Percentiles rank a stretch among this genome's conserved stretches.
Conservation (phyloP, 1,140 invertebrate genomes). For the Mercenaria mercenaria region DNA sequence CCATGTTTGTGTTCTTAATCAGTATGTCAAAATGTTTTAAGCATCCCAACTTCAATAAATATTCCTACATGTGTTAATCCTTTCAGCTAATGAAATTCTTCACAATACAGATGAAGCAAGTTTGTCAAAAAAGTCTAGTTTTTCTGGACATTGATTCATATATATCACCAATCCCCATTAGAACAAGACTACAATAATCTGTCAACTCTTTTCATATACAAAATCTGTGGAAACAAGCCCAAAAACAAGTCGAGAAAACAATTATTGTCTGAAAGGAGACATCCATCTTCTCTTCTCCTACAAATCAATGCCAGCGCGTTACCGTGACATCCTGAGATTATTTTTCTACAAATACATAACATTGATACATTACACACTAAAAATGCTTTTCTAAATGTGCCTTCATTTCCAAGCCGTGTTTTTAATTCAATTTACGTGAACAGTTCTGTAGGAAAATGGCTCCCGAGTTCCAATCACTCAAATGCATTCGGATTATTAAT, state of each 20-base stretch:
- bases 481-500: conserved; percentile 9
- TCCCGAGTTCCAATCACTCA: conserved; percentile 7
- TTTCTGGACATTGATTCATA: no score
- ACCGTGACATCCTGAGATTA: neutral
- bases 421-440: conserved; percentile 20
- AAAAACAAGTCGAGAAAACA: neutral
- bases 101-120: no score
- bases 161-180: neutral
- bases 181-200: neutral
- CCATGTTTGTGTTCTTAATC: no score
- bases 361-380: conserved; percentile 27
- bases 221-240: neutral
- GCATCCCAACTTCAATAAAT: no score
- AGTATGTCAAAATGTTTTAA: no score
- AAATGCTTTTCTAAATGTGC: neutral
- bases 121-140: no score
- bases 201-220: neutral
- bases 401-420: neutral
- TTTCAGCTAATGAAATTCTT: no score
- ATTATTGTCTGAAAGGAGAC: conserved; percentile 6
- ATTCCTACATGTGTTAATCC: no score
- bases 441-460: neutral
- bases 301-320: conserved; percentile 4
- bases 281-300: conserved; percentile 6
- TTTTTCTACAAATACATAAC: neutral